phyloP scores from a whole-genome alignment of 2,797 vertebrate genomes.

The Hyperoplus lanceolatus region DNA sequence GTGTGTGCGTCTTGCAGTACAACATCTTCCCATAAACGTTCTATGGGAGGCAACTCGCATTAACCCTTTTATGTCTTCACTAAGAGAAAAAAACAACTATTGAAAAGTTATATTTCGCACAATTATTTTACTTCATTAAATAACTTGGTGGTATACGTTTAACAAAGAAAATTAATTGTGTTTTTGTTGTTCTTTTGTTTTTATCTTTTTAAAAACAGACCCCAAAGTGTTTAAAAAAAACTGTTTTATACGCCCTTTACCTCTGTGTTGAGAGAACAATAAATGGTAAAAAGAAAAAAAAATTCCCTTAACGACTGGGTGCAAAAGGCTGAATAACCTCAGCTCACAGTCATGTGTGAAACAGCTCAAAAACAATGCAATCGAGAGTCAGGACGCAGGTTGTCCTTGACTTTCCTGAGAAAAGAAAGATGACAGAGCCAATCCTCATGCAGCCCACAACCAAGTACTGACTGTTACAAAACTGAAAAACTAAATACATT shows the following conservation, averaged over 20 bases:
- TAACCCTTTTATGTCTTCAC: neutral
- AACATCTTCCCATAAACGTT: slow-evolving; percentile 41
- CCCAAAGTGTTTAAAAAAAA: too few species aligned
- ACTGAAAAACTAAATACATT: slow-evolving; percentile 8
- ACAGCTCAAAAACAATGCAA: slow-evolving; percentile 30
- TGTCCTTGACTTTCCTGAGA: slow-evolving; percentile 28
- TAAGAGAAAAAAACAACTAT: too few species aligned
- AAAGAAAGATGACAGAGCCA: slow-evolving; percentile 5
- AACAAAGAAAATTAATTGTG: too few species aligned
- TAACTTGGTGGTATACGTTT: too few species aligned
- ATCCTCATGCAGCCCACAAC: slow-evolving; percentile 11
- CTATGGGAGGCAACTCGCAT: slow-evolving; percentile 43
- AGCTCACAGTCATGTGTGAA: slow-evolving; percentile 23
- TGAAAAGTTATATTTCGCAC: too few species aligned
- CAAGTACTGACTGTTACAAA: slow-evolving; percentile 33
- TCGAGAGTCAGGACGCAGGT: neutral
- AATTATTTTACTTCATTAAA: too few species aligned
- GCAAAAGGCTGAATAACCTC: slow-evolving; percentile 29
- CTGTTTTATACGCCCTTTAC: too few species aligned
- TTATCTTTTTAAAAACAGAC: too few species aligned
- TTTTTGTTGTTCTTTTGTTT: too few species aligned
- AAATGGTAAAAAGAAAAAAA: neutral
- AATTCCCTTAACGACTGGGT: slow-evolving; percentile 24
- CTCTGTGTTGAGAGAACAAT: too few species aligned
- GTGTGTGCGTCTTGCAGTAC: slow-evolving; percentile 17